These are phyloP conservation scores for Spilosoma lubricipeda DNA, from an alignment of 2,888 invertebrate genomes.

Conservation along the genomic window DNA sequence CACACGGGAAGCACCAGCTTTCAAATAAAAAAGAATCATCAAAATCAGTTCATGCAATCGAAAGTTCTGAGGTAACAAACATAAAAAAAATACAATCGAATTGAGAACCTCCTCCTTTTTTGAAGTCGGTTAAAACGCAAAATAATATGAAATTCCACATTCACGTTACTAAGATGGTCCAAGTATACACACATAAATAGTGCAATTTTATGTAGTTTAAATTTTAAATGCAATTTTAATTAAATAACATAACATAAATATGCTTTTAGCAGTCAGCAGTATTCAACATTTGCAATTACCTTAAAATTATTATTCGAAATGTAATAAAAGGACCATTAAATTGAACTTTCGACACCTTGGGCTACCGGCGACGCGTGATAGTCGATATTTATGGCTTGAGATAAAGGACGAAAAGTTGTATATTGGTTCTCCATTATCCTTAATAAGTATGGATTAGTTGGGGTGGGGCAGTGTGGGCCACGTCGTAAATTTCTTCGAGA, in stretches of 20 bases:
- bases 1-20: no score
- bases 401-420: slow-evolving; percentile 82
- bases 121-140: no score
- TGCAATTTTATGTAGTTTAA: not conserved
- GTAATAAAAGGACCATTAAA: slow-evolving; percentile 74
- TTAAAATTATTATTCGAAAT: slow-evolving; percentile 66
- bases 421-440: slow-evolving; percentile 84
- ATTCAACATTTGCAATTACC: slow-evolving; percentile 44
- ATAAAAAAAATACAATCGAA: no score
- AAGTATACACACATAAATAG: not conserved
- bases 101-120: no score
- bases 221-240: not conserved
- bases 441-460: slow-evolving; percentile 84
- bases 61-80: no score
- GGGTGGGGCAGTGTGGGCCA: slow-evolving; percentile 71
- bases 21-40: no score
- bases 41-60: no score
- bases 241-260: slow-evolving; percentile 11
- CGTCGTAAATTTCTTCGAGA: slow-evolving; percentile 77
- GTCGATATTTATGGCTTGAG: slow-evolving; percentile 75
- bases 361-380: slow-evolving; percentile 70
- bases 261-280: slow-evolving; percentile 22
- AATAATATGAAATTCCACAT: not conserved
- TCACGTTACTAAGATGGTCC: not conserved
- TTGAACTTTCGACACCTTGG: slow-evolving; percentile 74